Evolutionary conservation across 2,888 invertebrate species (phyloP).

Genomic region (Phrixothrix hirtus): DNA sequence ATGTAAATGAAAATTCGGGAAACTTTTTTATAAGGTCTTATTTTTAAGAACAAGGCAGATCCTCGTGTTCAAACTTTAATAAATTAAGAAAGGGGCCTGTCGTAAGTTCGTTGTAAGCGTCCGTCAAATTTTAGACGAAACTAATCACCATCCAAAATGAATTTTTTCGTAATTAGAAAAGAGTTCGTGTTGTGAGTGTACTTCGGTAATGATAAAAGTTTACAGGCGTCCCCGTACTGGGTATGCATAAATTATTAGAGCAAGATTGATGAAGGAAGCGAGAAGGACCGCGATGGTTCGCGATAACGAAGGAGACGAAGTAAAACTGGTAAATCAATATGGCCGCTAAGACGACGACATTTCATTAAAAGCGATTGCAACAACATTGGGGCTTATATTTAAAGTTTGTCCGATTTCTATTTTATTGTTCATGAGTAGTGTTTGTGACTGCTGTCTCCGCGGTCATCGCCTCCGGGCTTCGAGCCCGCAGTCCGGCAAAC

Average conservation of each 20-base stretch:
- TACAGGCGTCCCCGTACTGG: conserved; percentile 36
- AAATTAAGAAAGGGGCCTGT: conserved; percentile 14
- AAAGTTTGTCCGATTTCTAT: conserved; percentile 6
- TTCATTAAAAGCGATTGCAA: conserved; percentile 31
- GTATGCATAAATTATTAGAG: conserved; percentile 43
- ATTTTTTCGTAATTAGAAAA: conserved; percentile 38
- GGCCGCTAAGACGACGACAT: conserved; percentile 31
- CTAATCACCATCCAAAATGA: conserved; percentile 34
- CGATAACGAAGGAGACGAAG: conserved; percentile 23
- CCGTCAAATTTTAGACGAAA: conserved; percentile 32
- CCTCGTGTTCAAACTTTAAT: conserved; percentile 11
- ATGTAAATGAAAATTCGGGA: no score
- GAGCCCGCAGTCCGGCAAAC: conserved; percentile 49
- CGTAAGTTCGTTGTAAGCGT: conserved; percentile 24
- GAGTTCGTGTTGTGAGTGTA: conserved; percentile 32
- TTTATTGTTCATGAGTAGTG: conserved; percentile 12
- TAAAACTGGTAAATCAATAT: conserved; percentile 27
- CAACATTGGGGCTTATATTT: conserved; percentile 13
- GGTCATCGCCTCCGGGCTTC: conserved; percentile 38
- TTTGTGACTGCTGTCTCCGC: conserved; percentile 36
- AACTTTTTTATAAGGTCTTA: no score
- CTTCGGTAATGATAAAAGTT: conserved; percentile 43
- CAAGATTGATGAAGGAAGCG: conserved; percentile 43
- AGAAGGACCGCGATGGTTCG: conserved; percentile 20
- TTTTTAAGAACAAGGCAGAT: no score